Conservation (phyloP, 2,797 vertebrate genomes). For the Protonibea diacanthus region DNA sequence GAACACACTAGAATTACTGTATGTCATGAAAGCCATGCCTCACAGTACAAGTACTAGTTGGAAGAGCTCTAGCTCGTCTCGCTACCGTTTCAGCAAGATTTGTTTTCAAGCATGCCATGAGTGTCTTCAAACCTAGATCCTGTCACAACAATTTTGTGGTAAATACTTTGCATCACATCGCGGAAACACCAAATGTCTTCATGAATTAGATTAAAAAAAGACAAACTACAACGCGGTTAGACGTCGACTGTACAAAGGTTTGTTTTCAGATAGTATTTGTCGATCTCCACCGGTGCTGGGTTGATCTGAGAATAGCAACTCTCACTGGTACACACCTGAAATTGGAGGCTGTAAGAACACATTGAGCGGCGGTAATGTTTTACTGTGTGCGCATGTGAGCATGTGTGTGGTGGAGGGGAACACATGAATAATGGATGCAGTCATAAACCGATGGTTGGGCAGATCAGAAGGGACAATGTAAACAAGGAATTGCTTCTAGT, state of each 20-base stretch:
- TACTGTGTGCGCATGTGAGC: constrained; percentile 22
- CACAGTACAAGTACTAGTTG: neutral
- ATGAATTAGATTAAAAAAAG: neutral
- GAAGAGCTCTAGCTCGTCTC: neutral
- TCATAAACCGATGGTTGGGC: constrained; percentile 77
- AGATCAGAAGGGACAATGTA: constrained; percentile 79
- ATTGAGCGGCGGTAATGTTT: constrained; percentile 36
- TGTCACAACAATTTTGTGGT: constrained; percentile 25
- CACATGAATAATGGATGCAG: constrained; percentile 81
- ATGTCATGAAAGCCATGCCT: constrained; percentile 35
- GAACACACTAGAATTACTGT: constrained; percentile 9
- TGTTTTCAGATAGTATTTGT: neutral
- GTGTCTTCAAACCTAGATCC: constrained; percentile 30
- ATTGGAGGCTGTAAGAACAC: constrained; percentile 9
- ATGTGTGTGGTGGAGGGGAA: constrained; percentile 50
- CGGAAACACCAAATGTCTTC: constrained; percentile 5
- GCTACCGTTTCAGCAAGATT: constrained; percentile 29
- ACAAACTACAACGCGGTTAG: neutral
- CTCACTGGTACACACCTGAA: constrained; percentile 25
- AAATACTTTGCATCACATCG: constrained; percentile 21
- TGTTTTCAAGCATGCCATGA: constrained; percentile 21
- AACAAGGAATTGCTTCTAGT: constrained; percentile 82
- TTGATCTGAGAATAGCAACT: constrained; percentile 9
- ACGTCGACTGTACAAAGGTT: constrained; percentile 1
- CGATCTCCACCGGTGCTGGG: neutral